These are phyloP conservation scores for Charanyca ferruginea DNA, from an alignment of 2,888 invertebrate genomes.

Conservation along the genomic window DNA sequence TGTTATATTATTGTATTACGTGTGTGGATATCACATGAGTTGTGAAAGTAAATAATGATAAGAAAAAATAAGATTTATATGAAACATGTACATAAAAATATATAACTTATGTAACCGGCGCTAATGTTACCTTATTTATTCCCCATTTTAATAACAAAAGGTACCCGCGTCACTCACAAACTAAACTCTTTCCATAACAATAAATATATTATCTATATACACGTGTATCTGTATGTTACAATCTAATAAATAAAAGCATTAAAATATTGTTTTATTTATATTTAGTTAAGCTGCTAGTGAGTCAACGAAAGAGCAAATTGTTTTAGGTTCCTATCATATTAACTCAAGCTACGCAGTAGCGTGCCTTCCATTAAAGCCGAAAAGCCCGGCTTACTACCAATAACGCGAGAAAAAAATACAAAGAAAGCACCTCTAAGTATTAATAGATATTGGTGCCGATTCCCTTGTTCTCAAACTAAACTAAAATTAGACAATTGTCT, in stretches of 20 bases:
- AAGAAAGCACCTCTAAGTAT: too few species aligned
- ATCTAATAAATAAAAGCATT: conserved; percentile 72
- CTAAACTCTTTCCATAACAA: conserved; percentile 55
- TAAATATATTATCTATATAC: conserved; percentile 59
- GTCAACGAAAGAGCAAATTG: neutral
- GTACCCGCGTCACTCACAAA: conserved; percentile 80
- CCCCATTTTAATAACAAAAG: conserved; percentile 74
- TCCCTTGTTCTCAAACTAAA: too few species aligned
- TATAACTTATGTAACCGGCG: conserved; percentile 78
- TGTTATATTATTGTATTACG: conserved; percentile 28
- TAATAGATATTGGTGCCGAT: too few species aligned
- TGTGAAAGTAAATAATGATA: conserved; percentile 52
- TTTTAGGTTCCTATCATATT: neutral
- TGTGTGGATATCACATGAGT: too few species aligned
- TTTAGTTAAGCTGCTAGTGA: neutral
- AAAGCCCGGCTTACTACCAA: too few species aligned
- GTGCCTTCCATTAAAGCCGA: too few species aligned
- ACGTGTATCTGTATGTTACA: conserved; percentile 66
- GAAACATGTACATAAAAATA: conserved; percentile 69
- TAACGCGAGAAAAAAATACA: too few species aligned
- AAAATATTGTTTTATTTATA: conserved; percentile 62
- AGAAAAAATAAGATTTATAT: conserved; percentile 53
- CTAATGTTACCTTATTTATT: conserved; percentile 89
- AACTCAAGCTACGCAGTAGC: too few species aligned
- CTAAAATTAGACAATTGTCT: too few species aligned